Evolutionary conservation across 2,113 vertebrate genomes (phyloP).

Genomic region (Dromiciops gliroides): DNA sequence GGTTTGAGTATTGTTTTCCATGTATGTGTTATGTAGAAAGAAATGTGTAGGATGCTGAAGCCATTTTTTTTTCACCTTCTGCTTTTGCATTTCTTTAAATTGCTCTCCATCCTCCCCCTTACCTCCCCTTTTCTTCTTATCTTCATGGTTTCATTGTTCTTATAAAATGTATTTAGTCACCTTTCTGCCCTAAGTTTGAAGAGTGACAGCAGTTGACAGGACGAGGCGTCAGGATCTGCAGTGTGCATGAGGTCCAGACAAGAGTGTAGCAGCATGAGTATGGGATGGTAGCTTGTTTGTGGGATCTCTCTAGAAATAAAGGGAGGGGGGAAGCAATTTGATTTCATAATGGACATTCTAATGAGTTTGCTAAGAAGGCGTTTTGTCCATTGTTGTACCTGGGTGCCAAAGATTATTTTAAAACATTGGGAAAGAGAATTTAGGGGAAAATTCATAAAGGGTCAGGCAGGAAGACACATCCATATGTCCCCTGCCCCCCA

Average conservation of each 20-base stretch:
- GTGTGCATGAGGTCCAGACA: neutral
- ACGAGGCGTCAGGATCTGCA: neutral
- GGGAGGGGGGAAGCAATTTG: conserved; percentile 8
- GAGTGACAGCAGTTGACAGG: neutral
- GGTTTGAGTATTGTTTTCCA: conserved; percentile 11
- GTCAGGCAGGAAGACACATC: neutral
- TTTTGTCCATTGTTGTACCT: conserved; percentile 19
- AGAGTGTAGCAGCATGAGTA: neutral
- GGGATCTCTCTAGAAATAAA: neutral
- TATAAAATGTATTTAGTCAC: conserved; percentile 4
- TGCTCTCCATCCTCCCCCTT: neutral
- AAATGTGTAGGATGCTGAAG: neutral
- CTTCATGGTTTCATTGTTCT: conserved; percentile 16
- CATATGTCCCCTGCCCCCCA: neutral
- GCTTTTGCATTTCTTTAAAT: neutral
- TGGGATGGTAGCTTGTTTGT: neutral
- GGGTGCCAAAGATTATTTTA: neutral
- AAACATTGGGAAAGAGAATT: neutral
- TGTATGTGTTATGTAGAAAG: neutral
- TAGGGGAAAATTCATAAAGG: neutral
- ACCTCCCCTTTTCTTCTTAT: neutral
- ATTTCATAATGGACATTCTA: conserved; percentile 3
- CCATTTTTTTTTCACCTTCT: conserved; percentile 41
- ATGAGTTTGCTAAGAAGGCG: neutral
- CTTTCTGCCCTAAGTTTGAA: conserved; percentile 23